phyloP scores from a whole-genome alignment of 2,113 vertebrate species.

The Scytalopus superciliaris region DNA sequence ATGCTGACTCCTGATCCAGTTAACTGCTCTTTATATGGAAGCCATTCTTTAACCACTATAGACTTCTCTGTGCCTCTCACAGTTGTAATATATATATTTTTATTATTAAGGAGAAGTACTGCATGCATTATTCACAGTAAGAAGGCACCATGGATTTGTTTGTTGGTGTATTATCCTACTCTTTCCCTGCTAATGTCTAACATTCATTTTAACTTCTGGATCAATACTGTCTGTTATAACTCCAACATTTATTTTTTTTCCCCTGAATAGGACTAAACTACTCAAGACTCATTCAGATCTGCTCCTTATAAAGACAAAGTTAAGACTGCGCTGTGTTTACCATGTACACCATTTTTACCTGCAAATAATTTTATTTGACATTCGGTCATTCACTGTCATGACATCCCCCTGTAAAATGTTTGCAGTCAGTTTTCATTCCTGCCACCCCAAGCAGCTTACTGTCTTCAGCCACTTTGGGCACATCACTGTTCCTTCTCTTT shows the following conservation, averaged over 20 bases:
- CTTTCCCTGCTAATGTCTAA: neutral
- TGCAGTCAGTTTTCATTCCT: neutral
- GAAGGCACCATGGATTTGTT: neutral
- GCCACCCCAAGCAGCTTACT: neutral
- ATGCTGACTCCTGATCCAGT: neutral
- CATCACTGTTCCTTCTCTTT: neutral
- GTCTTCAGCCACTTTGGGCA: neutral
- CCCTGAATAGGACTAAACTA: neutral
- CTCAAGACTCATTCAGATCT: neutral
- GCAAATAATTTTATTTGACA: neutral
- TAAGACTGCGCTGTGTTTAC: neutral
- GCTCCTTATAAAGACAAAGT: neutral
- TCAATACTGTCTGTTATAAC: neutral
- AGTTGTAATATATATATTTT: neutral
- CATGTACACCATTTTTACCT: neutral
- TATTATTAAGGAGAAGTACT: neutral
- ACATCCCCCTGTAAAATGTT: neutral
- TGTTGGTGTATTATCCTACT: neutral
- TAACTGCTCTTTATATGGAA: neutral
- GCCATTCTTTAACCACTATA: neutral
- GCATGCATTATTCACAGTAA: neutral
- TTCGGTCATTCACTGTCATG: neutral
- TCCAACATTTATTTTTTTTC: neutral
- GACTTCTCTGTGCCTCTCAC: neutral
- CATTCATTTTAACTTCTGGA: neutral